phyloP scores from a whole-genome alignment of 35 echinoderm and acorn worm genomes.

The Heliocidaris erythrogramma region DNA sequence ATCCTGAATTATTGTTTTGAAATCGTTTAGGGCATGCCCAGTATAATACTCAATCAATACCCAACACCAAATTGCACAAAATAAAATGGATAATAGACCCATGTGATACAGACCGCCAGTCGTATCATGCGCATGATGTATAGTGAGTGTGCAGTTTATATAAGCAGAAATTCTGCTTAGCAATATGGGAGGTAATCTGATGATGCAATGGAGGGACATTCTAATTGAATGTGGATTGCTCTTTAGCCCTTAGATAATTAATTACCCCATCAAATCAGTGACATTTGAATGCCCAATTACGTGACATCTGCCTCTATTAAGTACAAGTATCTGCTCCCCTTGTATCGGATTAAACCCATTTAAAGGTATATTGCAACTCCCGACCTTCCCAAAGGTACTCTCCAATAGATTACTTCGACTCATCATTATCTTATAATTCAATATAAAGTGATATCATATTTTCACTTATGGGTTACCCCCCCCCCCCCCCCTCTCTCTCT shows the following conservation, averaged over 20 bases:
- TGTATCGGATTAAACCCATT: not conserved
- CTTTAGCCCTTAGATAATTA: not conserved
- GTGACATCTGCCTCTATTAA: not conserved
- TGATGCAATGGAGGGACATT: not conserved
- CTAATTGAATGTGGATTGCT: not conserved
- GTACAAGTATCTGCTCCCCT: not conserved
- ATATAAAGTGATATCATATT: not conserved
- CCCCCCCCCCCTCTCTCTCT: not conserved
- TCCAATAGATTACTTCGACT: no score
- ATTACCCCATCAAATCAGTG: constrained; percentile 16
- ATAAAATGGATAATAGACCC: not conserved
- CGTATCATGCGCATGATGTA: not conserved
- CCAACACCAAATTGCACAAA: not conserved
- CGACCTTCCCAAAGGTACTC: no score
- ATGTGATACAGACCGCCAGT: not conserved
- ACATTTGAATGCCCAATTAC: constrained; percentile 12
- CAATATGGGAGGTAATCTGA: not conserved
- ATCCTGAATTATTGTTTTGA: not conserved
- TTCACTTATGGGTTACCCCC: not conserved
- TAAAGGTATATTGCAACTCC: not conserved
- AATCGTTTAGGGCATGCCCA: not conserved
- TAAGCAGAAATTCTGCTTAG: not conserved
- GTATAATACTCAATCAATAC: not conserved
- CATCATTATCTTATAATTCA: no score
- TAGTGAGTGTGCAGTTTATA: not conserved